Evolutionary conservation across 2,113 vertebrate species (phyloP).

Genomic region (Mormoops blainvillei): DNA sequence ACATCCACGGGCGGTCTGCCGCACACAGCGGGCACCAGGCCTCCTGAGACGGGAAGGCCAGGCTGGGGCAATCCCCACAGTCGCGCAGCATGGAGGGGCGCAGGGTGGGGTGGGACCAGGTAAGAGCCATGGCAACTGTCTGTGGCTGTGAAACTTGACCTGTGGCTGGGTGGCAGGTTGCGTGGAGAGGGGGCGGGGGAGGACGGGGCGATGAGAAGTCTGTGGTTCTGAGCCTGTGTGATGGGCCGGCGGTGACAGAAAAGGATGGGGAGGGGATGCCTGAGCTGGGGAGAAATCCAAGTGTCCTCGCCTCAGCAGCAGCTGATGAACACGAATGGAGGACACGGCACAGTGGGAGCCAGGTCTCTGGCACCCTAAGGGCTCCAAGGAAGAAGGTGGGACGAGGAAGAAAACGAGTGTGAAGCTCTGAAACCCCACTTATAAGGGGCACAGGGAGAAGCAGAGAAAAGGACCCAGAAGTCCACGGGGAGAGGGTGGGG

Average conservation of each 20-base stretch:
- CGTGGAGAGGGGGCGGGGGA: accelerated
- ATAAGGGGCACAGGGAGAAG: background rate
- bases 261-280: background rate
- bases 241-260: background rate
- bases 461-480: background rate
- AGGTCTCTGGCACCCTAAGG: background rate
- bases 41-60: background rate
- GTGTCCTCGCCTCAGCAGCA: accelerated
- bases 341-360: background rate
- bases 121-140: background rate
- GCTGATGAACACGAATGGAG: background rate
- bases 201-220: accelerated
- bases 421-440: too few relatives aligned
- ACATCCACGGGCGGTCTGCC: accelerated
- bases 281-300: background rate
- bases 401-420: accelerated
- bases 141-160: background rate
- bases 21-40: background rate
- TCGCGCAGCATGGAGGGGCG: accelerated
- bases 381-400: background rate
- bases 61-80: background rate
- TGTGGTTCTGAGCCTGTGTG: background rate
- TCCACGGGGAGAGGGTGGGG: background rate
- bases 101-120: background rate
- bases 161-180: background rate